These are phyloP conservation scores for Sphyrna mokarran DNA, from an alignment of 2,113 vertebrate genomes.

Conservation along the genomic window DNA sequence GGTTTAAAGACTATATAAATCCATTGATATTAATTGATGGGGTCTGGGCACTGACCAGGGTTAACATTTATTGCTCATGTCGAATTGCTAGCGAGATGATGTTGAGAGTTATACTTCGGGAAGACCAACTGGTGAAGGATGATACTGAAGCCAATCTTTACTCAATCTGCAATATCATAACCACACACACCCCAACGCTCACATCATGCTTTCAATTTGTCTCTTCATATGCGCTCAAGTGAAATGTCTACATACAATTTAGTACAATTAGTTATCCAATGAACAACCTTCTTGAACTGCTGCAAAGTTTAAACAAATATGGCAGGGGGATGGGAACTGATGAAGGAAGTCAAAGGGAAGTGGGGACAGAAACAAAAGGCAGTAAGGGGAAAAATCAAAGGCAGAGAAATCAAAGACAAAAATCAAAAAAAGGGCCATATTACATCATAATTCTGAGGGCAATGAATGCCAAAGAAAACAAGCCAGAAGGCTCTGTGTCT, in stretches of 20 bases:
- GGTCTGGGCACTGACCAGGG: neutral
- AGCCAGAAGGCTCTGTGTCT: no score
- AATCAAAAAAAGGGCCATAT: no score
- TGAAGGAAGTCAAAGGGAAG: no score
- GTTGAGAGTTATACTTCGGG: neutral
- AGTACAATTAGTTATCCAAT: no score
- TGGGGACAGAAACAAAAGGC: no score
- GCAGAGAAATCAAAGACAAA: no score
- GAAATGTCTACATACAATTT: neutral
- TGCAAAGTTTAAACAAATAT: no score
- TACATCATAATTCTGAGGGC: no score
- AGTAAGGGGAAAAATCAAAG: no score
- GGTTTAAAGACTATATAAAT: neutral
- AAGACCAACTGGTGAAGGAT: neutral
- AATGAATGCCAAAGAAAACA: no score
- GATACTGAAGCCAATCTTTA: neutral
- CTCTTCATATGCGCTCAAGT: neutral
- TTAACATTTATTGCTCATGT: neutral
- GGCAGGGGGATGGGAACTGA: no score
- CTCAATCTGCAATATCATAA: neutral
- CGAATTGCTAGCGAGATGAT: neutral
- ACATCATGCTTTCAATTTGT: neutral
- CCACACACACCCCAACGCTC: neutral
- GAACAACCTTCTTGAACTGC: no score
- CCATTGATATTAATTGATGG: neutral